Evolutionary conservation across 1,140 invertebrate genomes (phyloP).

Genomic region (Kradibia gibbosae): DNA sequence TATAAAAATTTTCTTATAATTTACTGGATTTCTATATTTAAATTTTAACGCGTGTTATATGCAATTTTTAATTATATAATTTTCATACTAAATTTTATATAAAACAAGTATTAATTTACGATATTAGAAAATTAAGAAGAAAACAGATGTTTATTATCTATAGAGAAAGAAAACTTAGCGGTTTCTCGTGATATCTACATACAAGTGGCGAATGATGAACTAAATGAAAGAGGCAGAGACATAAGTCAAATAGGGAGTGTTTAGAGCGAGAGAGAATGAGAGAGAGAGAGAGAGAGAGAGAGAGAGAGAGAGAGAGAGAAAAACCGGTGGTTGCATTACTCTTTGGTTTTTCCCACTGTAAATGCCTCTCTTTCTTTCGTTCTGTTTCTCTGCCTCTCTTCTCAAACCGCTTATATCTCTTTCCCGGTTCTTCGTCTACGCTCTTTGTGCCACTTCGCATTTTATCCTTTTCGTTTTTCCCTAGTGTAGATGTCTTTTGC

Average conservation of each 20-base stretch:
- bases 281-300: background rate
- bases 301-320: slow-evolving; percentile 1
- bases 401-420: slow-evolving; percentile 2
- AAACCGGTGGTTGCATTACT: slow-evolving; percentile 13
- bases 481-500: background rate
- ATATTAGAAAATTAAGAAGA: too few species aligned
- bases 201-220: background rate
- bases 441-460: background rate
- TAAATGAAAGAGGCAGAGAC: background rate
- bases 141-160: too few species aligned
- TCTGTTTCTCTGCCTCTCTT: background rate
- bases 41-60: too few species aligned
- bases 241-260: background rate
- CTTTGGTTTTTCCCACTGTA: slow-evolving; percentile 11
- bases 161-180: background rate
- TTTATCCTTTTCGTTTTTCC: background rate
- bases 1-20: too few species aligned
- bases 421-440: background rate
- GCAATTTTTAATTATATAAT: too few species aligned
- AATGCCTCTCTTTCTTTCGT: slow-evolving; percentile 3
- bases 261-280: background rate
- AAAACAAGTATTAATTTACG: too few species aligned
- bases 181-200: background rate
- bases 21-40: too few species aligned
- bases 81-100: too few species aligned